Conservation (phyloP, 2,888 invertebrate species). For the Hydraecia micacea region DNA sequence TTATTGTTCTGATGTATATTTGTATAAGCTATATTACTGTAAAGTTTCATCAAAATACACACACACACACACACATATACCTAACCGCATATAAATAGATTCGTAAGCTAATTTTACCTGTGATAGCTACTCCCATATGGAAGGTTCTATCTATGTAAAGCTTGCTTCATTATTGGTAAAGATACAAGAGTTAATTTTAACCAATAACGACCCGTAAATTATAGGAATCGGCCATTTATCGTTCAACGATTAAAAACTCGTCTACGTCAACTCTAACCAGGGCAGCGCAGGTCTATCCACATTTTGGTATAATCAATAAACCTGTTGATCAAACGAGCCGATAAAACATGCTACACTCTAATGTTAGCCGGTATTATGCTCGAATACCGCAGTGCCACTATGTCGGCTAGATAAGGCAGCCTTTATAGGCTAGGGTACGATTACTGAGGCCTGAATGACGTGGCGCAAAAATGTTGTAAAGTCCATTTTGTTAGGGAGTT, state of each 20-base stretch:
- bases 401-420: conserved; percentile 44
- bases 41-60: no score
- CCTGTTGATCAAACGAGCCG: conserved; percentile 64
- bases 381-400: conserved; percentile 58
- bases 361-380: conserved; percentile 46
- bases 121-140: no score
- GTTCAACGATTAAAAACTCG: conserved; percentile 3
- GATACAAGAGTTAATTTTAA: no score
- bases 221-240: neutral
- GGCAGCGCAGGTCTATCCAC: conserved; percentile 20
- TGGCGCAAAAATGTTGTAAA: conserved; percentile 38
- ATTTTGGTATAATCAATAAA: conserved; percentile 63
- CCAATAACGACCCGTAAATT: neutral
- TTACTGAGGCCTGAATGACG: conserved; percentile 36
- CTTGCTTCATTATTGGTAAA: no score
- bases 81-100: no score
- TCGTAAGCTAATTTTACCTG: no score
- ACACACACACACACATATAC: no score
- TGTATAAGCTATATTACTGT: no score
- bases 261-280: neutral
- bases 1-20: no score
- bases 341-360: conserved; percentile 59
- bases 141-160: no score
- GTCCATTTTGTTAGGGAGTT: conserved; percentile 29
- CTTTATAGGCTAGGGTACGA: conserved; percentile 24